Conservation (phyloP, 2,888 invertebrate genomes). For the Drosophila kambysellisi region DNA sequence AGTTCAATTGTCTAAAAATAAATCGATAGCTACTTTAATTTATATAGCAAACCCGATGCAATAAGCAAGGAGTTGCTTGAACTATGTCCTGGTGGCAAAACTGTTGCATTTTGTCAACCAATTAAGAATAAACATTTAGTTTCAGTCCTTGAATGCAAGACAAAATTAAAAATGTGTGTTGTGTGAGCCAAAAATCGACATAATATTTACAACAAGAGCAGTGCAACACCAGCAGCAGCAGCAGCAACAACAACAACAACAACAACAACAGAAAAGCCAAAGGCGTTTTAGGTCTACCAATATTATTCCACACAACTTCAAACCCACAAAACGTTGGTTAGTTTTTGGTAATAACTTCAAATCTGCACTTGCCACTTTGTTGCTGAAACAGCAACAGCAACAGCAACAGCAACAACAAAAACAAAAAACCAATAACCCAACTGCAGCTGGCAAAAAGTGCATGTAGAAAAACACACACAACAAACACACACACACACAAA, state of each 20-base stretch:
- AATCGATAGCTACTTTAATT: not conserved
- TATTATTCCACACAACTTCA: constrained; percentile 84
- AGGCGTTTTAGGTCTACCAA: constrained; percentile 83
- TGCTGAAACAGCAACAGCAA: constrained; percentile 42
- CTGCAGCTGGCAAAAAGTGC: constrained; percentile 54
- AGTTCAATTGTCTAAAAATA: not conserved
- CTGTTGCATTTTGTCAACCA: constrained; percentile 6
- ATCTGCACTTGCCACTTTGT: constrained; percentile 83
- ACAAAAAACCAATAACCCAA: constrained; percentile 24
- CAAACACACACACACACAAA: constrained; percentile 6
- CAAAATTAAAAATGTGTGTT: constrained; percentile 8
- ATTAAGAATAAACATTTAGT: constrained; percentile 12
- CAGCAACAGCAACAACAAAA: constrained; percentile 27
- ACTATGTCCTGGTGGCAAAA: not conserved
- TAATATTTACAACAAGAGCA: constrained; percentile 51
- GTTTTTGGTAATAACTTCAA: constrained; percentile 84
- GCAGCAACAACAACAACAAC: constrained; percentile 26
- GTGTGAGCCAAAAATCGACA: constrained; percentile 51
- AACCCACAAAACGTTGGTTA: constrained; percentile 84
- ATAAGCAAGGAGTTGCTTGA: not conserved
- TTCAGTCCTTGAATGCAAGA: constrained; percentile 22
- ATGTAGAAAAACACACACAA: constrained; percentile 27
- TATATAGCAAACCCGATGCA: not conserved
- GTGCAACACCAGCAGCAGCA: constrained; percentile 25
- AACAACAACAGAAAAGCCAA: constrained; percentile 61